A percentile compares a stretch with the other conserved stretches of the same genome.
These are phyloP conservation scores for Ginglymostoma cirratum DNA, from an alignment of 2,113 vertebrate species.

Conservation along the genomic window DNA sequence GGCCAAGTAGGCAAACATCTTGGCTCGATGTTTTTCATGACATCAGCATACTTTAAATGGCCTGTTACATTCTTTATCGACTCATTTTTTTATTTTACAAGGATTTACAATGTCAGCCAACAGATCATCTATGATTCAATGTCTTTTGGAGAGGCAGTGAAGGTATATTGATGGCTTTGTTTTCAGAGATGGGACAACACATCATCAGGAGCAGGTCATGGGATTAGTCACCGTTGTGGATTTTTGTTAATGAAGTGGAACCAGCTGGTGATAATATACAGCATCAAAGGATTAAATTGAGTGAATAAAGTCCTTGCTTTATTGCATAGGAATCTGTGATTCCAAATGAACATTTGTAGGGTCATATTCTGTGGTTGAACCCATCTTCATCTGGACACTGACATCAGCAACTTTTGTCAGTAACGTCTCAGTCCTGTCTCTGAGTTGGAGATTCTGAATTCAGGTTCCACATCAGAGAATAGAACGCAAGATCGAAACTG, in stretches of 20 bases:
- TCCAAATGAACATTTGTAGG: not conserved
- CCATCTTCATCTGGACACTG: not conserved
- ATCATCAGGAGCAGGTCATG: not conserved
- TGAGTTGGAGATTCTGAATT: not conserved
- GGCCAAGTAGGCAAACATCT: not conserved
- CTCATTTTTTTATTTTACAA: constrained; percentile 26
- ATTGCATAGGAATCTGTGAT: not conserved
- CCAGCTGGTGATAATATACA: not conserved
- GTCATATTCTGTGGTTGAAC: not conserved
- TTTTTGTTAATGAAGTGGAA: not conserved
- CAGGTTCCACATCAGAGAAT: not conserved
- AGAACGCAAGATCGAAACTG: not conserved
- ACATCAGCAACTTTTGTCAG: not conserved
- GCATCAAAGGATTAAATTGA: not conserved
- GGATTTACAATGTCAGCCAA: constrained; percentile 20
- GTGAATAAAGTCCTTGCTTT: not conserved
- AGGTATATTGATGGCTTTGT: constrained; percentile 4
- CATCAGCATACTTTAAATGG: constrained; percentile 27
- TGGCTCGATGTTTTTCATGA: constrained; percentile 4
- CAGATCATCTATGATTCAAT: constrained; percentile 5
- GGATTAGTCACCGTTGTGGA: not conserved
- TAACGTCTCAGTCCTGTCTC: not conserved
- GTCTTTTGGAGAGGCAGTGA: not conserved
- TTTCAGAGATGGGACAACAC: not conserved
- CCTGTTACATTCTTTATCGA: constrained; percentile 21